Evolutionary conservation across 2,797 vertebrate genomes (phyloP).

Genomic region (Rhinella marina): DNA sequence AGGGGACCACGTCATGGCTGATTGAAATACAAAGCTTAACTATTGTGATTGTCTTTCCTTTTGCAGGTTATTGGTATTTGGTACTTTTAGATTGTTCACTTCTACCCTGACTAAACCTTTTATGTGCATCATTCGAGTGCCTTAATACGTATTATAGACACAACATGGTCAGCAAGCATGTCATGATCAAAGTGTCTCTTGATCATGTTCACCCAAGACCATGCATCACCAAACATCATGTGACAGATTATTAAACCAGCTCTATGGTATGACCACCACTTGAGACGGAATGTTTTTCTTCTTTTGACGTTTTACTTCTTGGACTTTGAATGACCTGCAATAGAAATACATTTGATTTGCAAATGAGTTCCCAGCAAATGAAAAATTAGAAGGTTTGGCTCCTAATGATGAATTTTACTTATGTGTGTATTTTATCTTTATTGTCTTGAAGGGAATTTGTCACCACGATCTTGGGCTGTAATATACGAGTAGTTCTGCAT

Average conservation of each 20-base stretch:
- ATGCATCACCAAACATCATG: constrained; percentile 49
- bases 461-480: no score
- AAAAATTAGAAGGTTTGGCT: constrained; percentile 10
- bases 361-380: constrained; percentile 35
- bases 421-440: not conserved
- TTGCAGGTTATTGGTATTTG: constrained; percentile 26
- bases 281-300: not conserved
- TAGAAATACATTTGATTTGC: constrained; percentile 28
- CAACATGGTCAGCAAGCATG: constrained; percentile 46
- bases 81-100: not conserved
- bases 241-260: constrained; percentile 35
- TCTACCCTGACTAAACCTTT: constrained; percentile 31
- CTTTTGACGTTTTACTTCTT: constrained; percentile 26
- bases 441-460: no score
- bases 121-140: constrained; percentile 36
- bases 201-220: constrained; percentile 45
- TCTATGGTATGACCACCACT: constrained; percentile 1
- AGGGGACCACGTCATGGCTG: not conserved
- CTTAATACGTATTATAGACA: constrained; percentile 49
- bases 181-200: constrained; percentile 50
- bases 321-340: not conserved
- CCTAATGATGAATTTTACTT: constrained; percentile 1
- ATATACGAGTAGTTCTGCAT: no score
- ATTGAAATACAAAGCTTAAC: not conserved
- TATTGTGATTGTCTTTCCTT: not conserved